A percentile compares a stretch with the other conserved stretches of the same genome.
phyloP scores from a whole-genome alignment of 2,888 invertebrate genomes.

The Eudemis profundana region DNA sequence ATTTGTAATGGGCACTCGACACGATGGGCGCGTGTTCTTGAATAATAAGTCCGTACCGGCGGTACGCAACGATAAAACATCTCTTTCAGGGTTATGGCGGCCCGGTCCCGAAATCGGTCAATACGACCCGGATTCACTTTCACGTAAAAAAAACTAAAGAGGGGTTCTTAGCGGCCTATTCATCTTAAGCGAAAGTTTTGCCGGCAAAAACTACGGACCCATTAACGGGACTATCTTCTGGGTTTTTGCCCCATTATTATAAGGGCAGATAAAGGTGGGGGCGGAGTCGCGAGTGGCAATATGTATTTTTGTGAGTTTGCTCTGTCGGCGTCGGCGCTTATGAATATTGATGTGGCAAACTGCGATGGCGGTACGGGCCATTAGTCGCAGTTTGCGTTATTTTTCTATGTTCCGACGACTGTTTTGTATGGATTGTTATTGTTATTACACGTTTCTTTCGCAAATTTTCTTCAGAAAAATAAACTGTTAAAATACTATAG shows the following conservation, averaged over 20 bases:
- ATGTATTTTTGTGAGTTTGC: slow-evolving; percentile 43
- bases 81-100: slow-evolving; percentile 29
- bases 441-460: background rate
- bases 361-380: slow-evolving; percentile 4
- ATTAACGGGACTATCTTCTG: slow-evolving; percentile 54
- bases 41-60: slow-evolving; percentile 45
- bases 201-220: slow-evolving; percentile 56
- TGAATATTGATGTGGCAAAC: slow-evolving; percentile 45
- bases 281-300: slow-evolving; percentile 41
- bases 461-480: too few species aligned
- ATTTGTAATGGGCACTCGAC: slow-evolving; percentile 46
- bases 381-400: slow-evolving; percentile 20
- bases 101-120: slow-evolving; percentile 33
- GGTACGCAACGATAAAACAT: slow-evolving; percentile 34
- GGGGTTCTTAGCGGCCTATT: slow-evolving; percentile 52
- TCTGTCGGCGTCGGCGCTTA: slow-evolving; percentile 16
- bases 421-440: background rate
- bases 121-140: slow-evolving; percentile 29
- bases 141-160: slow-evolving; percentile 15
- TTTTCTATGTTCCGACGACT: slow-evolving; percentile 1
- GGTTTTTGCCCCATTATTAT: slow-evolving; percentile 61
- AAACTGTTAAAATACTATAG: too few species aligned
- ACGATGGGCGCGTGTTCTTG: slow-evolving; percentile 47
- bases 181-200: slow-evolving; percentile 55
- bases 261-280: slow-evolving; percentile 54